A percentile compares a stretch with the other conserved stretches of the same genome.
Evolutionary conservation across 2,113 vertebrate genomes (phyloP).

Genomic region (Vulpes ferrilata): DNA sequence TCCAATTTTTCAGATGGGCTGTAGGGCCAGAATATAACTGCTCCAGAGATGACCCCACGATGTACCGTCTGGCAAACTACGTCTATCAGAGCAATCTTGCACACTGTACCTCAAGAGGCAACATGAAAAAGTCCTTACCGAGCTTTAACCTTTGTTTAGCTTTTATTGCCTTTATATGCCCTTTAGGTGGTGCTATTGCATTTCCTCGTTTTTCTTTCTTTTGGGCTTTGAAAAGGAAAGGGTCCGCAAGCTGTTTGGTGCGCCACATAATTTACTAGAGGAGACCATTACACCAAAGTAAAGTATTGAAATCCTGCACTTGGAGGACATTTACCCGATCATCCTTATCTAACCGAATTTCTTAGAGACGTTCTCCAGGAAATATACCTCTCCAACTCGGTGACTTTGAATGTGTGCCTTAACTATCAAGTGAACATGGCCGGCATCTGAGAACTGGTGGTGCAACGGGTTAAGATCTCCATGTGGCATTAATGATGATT

Average conservation of each 20-base stretch:
- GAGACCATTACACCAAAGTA: slow-evolving; percentile 70
- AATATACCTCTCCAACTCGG: not conserved
- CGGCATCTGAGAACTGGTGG: not conserved
- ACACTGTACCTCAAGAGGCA: not conserved
- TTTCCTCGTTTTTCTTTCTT: slow-evolving; percentile 71
- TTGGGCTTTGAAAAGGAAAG: slow-evolving; percentile 22
- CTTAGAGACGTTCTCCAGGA: slow-evolving; percentile 56
- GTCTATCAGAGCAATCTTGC: not conserved
- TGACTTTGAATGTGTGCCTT: not conserved
- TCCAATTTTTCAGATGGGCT: not conserved
- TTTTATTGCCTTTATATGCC: slow-evolving; percentile 66
- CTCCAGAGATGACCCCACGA: not conserved
- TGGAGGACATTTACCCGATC: slow-evolving; percentile 55
- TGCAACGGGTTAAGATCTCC: slow-evolving; percentile 80
- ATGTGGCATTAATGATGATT: slow-evolving; percentile 88
- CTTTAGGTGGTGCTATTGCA: slow-evolving; percentile 87
- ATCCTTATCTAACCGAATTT: slow-evolving; percentile 63
- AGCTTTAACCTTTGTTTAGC: not conserved
- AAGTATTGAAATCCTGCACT: slow-evolving; percentile 66
- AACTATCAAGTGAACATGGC: not conserved
- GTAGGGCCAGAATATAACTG: not conserved
- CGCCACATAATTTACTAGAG: slow-evolving; percentile 36
- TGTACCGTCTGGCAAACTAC: not conserved
- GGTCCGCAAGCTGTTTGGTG: slow-evolving; percentile 70
- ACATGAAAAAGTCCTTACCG: not conserved